These are phyloP conservation scores for Carollia perspicillata DNA, from an alignment of 2,113 vertebrate species.

Conservation along the genomic window DNA sequence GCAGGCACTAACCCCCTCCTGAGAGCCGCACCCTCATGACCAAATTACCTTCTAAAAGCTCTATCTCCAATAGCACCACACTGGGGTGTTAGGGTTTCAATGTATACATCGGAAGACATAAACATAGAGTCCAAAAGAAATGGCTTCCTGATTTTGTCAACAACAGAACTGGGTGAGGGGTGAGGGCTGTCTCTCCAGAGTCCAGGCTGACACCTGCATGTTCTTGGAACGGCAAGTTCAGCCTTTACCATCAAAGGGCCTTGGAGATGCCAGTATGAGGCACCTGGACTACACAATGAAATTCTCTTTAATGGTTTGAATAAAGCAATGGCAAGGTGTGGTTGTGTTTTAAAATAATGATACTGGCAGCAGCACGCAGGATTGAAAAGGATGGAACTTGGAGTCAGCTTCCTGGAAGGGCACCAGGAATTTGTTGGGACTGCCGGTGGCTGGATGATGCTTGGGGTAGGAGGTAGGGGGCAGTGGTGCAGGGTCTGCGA, in stretches of 20 bases:
- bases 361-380: background rate
- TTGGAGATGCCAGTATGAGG: background rate
- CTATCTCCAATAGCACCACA: background rate
- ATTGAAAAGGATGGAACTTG: accelerated
- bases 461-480: background rate
- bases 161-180: accelerated
- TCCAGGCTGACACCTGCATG: accelerated
- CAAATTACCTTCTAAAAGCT: background rate
- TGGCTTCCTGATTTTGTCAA: background rate
- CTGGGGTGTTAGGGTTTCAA: background rate
- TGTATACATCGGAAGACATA: background rate
- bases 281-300: background rate
- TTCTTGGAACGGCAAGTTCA: background rate
- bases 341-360: background rate
- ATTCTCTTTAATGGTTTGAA: background rate
- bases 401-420: accelerated
- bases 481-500: background rate
- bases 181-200: accelerated
- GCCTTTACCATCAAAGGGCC: accelerated
- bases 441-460: background rate
- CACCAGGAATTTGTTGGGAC: background rate
- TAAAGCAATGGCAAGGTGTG: background rate
- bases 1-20: background rate
- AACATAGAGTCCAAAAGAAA: background rate
- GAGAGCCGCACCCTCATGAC: background rate